Conservation (phyloP, 2,888 invertebrate genomes). For the Aelia acuminata region DNA sequence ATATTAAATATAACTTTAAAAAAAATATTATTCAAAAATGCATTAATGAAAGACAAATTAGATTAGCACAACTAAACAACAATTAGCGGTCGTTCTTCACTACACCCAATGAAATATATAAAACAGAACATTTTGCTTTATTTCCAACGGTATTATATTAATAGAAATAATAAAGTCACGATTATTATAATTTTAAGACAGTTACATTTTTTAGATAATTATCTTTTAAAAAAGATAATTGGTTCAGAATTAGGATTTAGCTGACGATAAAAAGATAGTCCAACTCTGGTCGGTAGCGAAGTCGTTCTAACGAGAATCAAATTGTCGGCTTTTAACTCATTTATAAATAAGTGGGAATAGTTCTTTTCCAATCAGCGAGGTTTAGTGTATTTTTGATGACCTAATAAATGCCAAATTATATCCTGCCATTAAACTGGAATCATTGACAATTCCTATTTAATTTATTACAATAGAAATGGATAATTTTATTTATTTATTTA, state of each 20-base stretch:
- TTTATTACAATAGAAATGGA: not conserved
- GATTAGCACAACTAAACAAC: too few species aligned
- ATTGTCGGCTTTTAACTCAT: not conserved
- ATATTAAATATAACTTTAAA: too few species aligned
- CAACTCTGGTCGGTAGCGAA: not conserved
- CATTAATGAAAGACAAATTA: too few species aligned
- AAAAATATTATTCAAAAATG: too few species aligned
- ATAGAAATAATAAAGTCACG: too few species aligned
- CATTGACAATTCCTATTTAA: not conserved
- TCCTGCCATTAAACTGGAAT: not conserved
- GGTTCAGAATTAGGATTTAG: not conserved
- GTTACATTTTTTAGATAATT: too few species aligned
- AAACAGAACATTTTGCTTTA: too few species aligned
- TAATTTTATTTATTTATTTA: too few species aligned
- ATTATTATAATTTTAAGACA: too few species aligned
- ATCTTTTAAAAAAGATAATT: not conserved
- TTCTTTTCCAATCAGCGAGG: not conserved
- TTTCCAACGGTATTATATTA: too few species aligned
- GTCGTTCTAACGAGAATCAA: constrained; percentile 11
- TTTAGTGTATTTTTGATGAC: constrained; percentile 1
- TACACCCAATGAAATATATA: too few species aligned
- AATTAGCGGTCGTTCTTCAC: too few species aligned
- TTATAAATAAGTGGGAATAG: constrained; percentile 11
- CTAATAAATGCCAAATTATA: not conserved
- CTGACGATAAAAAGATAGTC: not conserved